phyloP scores from a whole-genome alignment of 2,888 invertebrate species.

The Dasypolia templi region DNA sequence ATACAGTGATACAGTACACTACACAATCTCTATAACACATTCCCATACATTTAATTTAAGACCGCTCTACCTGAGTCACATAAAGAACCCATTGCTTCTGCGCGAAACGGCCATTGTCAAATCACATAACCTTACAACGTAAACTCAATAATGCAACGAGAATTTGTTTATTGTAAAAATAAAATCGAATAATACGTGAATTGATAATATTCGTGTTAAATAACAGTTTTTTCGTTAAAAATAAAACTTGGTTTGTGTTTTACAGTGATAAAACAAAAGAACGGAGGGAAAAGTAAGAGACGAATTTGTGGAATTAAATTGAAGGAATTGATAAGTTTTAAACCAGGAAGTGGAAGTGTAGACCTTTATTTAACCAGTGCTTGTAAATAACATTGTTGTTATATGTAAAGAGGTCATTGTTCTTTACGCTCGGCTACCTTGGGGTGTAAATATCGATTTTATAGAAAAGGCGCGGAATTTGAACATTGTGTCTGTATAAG shows the following conservation, averaged over 20 bases:
- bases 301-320: conserved; percentile 41
- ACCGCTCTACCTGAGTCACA: conserved; percentile 71
- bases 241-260: conserved; percentile 42
- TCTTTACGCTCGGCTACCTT: conserved; percentile 69
- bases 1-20: conserved; percentile 50
- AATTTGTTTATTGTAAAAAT: conserved; percentile 62
- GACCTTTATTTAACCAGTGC: conserved; percentile 39
- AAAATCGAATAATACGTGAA: conserved; percentile 40
- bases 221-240: conserved; percentile 11
- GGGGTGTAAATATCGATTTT: conserved; percentile 86
- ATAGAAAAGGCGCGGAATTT: conserved; percentile 78
- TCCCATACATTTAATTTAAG: conserved; percentile 67
- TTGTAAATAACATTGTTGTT: conserved; percentile 61
- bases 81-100: conserved; percentile 79
- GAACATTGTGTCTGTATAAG: conserved; percentile 7
- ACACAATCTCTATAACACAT: conserved; percentile 73
- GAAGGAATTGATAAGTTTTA: conserved; percentile 59
- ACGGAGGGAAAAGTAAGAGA: conserved; percentile 35
- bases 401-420: conserved; percentile 81
- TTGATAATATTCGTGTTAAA: conserved; percentile 11
- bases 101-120: conserved; percentile 83
- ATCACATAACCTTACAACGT: conserved; percentile 82
- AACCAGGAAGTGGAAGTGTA: conserved; percentile 33
- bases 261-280: conserved; percentile 39
- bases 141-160: conserved; percentile 74